Conservation (phyloP, 2,888 invertebrate species). For the Trilocha varians region DNA sequence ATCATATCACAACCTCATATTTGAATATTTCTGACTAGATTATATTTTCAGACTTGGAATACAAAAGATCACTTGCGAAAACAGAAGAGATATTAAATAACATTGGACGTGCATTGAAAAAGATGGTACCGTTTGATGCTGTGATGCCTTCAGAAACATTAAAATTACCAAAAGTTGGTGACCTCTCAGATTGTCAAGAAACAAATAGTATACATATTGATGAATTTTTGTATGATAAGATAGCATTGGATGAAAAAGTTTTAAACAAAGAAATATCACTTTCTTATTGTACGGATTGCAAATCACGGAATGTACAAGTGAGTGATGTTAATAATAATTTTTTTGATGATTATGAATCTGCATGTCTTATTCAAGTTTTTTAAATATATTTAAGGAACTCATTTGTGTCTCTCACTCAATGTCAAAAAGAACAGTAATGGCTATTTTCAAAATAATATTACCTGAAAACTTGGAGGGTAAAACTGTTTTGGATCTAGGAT, state of each 20-base stretch:
- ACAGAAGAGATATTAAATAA: constrained; percentile 39
- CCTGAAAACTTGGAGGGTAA: constrained; percentile 73
- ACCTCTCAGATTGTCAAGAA: constrained; percentile 69
- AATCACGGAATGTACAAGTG: constrained; percentile 48
- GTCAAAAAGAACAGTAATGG: constrained; percentile 72
- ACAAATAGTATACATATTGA: constrained; percentile 76
- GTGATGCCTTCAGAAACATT: constrained; percentile 54
- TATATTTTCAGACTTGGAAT: constrained; percentile 39
- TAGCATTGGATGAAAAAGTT: constrained; percentile 65
- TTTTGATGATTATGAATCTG: no score
- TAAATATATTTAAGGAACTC: constrained; percentile 50
- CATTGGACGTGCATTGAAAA: constrained; percentile 46
- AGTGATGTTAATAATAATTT: background rate
- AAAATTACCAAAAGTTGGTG: constrained; percentile 48
- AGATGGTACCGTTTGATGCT: constrained; percentile 49
- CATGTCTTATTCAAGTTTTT: no score
- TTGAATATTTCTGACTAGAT: no score
- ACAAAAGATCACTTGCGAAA: constrained; percentile 29
- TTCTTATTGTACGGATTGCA: constrained; percentile 51
- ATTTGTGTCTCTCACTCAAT: constrained; percentile 79
- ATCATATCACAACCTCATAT: no score
- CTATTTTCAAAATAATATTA: constrained; percentile 76
- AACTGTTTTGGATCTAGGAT: constrained; percentile 79
- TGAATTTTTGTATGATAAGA: constrained; percentile 80
- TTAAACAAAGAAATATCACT: constrained; percentile 43